Evolutionary conservation across 92 coral and sea anemone species (phyloP).

Genomic region (Montipora capitata): DNA sequence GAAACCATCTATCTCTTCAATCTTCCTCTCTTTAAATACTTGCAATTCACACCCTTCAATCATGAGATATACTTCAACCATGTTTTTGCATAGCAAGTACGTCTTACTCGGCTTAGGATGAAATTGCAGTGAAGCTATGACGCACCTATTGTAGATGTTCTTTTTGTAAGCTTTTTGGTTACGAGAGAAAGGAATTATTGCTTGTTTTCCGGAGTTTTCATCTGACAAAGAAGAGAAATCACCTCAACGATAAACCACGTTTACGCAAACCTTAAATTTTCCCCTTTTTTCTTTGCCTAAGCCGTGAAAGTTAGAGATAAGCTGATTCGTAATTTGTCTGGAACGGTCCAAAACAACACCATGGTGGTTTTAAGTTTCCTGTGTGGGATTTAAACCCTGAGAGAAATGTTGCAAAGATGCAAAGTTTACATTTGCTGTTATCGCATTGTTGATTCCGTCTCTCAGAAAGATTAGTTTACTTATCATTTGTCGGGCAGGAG

Average conservation of each 20-base stretch:
- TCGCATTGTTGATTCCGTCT: slow-evolving; percentile 27
- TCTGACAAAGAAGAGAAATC: not conserved
- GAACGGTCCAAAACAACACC: not conserved
- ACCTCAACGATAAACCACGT: not conserved
- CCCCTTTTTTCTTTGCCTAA: not conserved
- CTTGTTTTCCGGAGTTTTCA: not conserved
- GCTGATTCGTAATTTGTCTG: not conserved
- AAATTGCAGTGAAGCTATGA: too few species aligned
- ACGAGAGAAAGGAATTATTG: too few species aligned
- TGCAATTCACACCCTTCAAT: too few species aligned
- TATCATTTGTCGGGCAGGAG: not conserved
- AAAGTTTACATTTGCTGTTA: slow-evolving; percentile 1
- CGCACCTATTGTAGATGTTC: too few species aligned
- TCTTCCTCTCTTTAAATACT: too few species aligned
- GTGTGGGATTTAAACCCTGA: not conserved
- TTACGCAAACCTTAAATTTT: not conserved
- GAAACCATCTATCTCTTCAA: too few species aligned
- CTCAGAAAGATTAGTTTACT: slow-evolving; percentile 14
- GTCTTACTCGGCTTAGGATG: too few species aligned
- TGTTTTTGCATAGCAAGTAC: too few species aligned
- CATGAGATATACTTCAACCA: too few species aligned
- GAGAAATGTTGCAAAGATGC: not conserved
- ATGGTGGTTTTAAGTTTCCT: slow-evolving; percentile 5
- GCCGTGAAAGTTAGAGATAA: not conserved
- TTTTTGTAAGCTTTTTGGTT: too few species aligned